phyloP scores from a whole-genome alignment of 2,113 vertebrate species.

The Suricata suricatta region DNA sequence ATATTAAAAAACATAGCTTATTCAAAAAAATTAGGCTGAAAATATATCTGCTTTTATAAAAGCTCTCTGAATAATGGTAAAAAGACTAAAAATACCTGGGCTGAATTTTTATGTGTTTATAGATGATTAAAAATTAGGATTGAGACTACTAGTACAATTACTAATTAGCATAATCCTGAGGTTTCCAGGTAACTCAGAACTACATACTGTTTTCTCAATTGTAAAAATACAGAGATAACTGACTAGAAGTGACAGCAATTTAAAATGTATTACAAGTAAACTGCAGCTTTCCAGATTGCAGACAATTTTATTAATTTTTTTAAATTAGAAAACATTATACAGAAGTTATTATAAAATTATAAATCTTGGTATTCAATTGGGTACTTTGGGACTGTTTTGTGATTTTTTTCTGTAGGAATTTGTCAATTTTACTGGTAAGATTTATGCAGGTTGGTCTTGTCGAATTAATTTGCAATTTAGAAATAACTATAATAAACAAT shows the following conservation, averaged over 20 bases:
- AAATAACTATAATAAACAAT: not conserved
- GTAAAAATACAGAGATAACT: not conserved
- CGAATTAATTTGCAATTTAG: not conserved
- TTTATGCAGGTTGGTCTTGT: not conserved
- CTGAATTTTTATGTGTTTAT: not conserved
- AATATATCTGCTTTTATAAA: not conserved
- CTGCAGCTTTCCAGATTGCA: not conserved
- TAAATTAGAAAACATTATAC: not conserved
- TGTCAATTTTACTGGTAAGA: not conserved
- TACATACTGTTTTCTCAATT: not conserved
- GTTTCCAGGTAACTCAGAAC: not conserved
- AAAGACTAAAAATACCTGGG: not conserved
- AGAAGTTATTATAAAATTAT: not conserved
- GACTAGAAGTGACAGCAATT: not conserved
- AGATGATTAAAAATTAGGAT: not conserved
- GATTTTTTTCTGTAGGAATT: not conserved
- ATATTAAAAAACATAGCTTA: not conserved
- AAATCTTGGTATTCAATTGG: not conserved
- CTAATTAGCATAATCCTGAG: not conserved
- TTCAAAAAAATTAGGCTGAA: not conserved
- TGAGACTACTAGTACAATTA: not conserved
- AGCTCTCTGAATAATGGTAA: not conserved
- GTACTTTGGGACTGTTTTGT: not conserved
- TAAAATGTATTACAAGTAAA: not conserved
- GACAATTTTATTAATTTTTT: not conserved